Evolutionary conservation across 1,140 invertebrate species (phyloP), one percentile per base, ranked within the genome.

Genomic region (Temnothorax longispinosus): DNA sequence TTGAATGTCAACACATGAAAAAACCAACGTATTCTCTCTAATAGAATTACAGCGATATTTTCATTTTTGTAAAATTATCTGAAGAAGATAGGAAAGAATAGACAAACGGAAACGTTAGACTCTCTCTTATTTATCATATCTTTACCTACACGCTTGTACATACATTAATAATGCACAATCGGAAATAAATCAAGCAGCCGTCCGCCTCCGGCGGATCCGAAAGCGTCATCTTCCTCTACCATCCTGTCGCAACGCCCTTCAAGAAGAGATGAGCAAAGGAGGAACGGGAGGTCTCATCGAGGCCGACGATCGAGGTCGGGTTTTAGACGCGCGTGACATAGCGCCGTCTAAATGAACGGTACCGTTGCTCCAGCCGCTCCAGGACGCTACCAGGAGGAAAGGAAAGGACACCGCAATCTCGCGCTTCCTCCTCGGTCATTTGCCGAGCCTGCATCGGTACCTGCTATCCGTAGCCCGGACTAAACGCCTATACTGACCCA

Each of bases 231-330:
- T n/a, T 38, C 21, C 8, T 27, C 32, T 21, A 2, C 15, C 10
- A 15, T 6, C 3, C 41, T 50, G 47, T 11, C 27, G 21, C 38
- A 60, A 47, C 15, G 18, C 41, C 80, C 67, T 82, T 82, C 27
- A 62, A 47, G 56, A 87, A 52, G n/a, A 78, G 38, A 65, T 3
- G 15, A 81, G 27, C 5, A 11, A 54, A 67, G 15, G 54, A 64
- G 47, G 27, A 69, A 38, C 47, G 88, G 11, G 21, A 89, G 85
- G 47, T 71, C 72, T 88, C 89, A 93, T 92, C 88, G 90, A 92
- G 91, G 93, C 87, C 88, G 87, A 35, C 85, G 81, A 93, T 92
- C 85, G 89, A 88, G 92, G 93, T 92, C 92, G 82, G 86, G 77
- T 87, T 91, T 91, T 90, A 91, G 81, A 91, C 58, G 38, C 82